Percentiles rank a stretch among this genome's conserved stretches.
Conservation (phyloP, 2,888 invertebrate species). For the Trachelus iudaicus region DNA sequence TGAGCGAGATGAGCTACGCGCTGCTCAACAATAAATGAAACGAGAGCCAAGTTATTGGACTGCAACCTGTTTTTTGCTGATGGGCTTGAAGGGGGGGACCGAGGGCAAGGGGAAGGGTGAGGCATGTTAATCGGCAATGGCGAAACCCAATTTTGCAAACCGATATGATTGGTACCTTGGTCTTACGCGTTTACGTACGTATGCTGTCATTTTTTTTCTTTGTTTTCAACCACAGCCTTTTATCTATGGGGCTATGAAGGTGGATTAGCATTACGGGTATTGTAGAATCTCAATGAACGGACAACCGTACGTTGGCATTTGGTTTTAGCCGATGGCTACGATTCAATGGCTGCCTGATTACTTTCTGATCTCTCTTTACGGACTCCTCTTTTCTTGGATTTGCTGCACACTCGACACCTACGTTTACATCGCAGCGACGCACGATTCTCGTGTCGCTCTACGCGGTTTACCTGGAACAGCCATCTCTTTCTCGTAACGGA, state of each 20-base stretch:
- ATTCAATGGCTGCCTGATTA: slow-evolving; percentile 44
- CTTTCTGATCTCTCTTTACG: slow-evolving; percentile 45
- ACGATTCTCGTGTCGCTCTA: not conserved
- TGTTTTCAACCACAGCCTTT: not conserved
- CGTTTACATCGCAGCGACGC: not conserved
- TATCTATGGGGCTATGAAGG: not conserved
- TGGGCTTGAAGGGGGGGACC: slow-evolving; percentile 7
- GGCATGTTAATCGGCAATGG: slow-evolving; percentile 2
- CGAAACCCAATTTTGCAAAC: slow-evolving; percentile 1
- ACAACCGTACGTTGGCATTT: slow-evolving; percentile 47
- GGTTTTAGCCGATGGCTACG: slow-evolving; percentile 21
- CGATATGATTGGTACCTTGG: not conserved
- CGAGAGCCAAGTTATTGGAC: slow-evolving; percentile 27
- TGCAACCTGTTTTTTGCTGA: slow-evolving; percentile 23
- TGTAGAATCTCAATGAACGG: slow-evolving; percentile 40
- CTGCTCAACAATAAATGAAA: slow-evolving; percentile 13
- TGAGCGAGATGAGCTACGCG: not conserved
- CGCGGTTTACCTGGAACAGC: not conserved
- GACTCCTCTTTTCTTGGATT: slow-evolving; percentile 2
- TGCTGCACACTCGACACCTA: not conserved
- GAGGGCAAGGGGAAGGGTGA: slow-evolving; percentile 8
- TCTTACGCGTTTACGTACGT: not conserved
- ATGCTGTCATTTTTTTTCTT: not conserved
- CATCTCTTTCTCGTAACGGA: not conserved
- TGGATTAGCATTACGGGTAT: slow-evolving; percentile 59